phyloP scores from a whole-genome alignment of 2,113 vertebrate species.

The Antechinus flavipes region DNA sequence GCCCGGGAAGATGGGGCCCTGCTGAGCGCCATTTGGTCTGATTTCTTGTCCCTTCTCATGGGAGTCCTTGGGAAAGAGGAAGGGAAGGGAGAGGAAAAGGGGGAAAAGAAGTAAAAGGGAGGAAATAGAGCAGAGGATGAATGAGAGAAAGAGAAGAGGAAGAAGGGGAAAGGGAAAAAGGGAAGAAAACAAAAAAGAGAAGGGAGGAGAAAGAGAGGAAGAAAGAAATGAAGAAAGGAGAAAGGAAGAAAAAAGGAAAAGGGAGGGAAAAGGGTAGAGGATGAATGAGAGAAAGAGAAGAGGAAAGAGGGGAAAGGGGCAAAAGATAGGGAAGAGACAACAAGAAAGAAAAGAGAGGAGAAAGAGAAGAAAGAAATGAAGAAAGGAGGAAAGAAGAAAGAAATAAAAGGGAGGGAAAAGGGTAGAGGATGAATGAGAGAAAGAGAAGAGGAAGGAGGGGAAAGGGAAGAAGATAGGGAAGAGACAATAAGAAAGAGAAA shows the following conservation, averaged over 20 bases:
- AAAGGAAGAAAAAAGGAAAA: slow-evolving; percentile 6
- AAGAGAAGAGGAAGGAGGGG: neutral
- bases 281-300: neutral
- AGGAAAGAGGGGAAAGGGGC: neutral
- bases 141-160: neutral
- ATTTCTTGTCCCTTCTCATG: no score
- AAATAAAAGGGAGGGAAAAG: neutral
- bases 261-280: no score
- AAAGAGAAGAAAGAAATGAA: slow-evolving; percentile 8
- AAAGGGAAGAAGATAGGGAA: neutral
- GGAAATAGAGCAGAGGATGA: neutral
- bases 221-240: neutral
- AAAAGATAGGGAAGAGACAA: slow-evolving; percentile 15
- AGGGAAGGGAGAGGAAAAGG: neutral
- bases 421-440: neutral
- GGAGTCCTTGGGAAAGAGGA: neutral
- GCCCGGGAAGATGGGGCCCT: no score
- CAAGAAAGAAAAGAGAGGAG: neutral
- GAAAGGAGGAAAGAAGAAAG: neutral
- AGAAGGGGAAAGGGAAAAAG: no score
- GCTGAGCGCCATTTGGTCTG: no score
- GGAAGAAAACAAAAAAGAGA: neutral
- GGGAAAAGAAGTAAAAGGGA: neutral
- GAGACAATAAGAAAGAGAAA: no score
- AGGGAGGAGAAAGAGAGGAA: accelerated